Evolutionary conservation across 2,113 vertebrate species (phyloP).

Genomic region (Caranx melampygus): DNA sequence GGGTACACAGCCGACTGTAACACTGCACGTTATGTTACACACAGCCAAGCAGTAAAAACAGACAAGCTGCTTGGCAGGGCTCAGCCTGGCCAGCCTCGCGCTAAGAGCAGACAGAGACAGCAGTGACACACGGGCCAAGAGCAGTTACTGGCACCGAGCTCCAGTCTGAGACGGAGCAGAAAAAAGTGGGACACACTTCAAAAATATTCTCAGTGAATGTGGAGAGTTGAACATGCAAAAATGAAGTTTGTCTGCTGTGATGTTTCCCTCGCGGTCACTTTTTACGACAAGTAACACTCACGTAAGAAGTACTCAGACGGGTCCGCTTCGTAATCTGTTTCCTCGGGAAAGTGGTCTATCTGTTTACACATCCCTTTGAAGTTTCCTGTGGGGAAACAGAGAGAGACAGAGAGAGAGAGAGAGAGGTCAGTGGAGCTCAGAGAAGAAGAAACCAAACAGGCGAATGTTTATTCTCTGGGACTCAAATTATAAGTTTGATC

Average conservation of each 20-base stretch:
- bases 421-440: constrained; percentile 37
- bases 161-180: constrained; percentile 29
- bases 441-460: neutral
- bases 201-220: constrained; percentile 16
- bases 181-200: constrained; percentile 42
- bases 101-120: constrained; percentile 46
- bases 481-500: neutral
- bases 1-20: constrained; percentile 74
- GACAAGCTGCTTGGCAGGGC: constrained; percentile 62
- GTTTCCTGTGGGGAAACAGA: constrained; percentile 90
- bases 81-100: constrained; percentile 38
- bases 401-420: constrained; percentile 38
- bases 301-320: constrained; percentile 99
- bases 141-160: constrained; percentile 43
- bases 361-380: constrained; percentile 99
- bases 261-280: neutral
- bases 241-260: neutral
- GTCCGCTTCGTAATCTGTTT: constrained; percentile 97
- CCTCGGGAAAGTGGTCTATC: constrained; percentile 99
- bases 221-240: constrained; percentile 8
- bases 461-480: neutral
- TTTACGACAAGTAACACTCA: constrained; percentile 82
- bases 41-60: constrained; percentile 71
- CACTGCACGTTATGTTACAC: constrained; percentile 72
- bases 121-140: constrained; percentile 49